Base-by-base conservation (phyloP, 2,113 vertebrate genomes). In the Reinhardtius hippoglossoides region DNA sequence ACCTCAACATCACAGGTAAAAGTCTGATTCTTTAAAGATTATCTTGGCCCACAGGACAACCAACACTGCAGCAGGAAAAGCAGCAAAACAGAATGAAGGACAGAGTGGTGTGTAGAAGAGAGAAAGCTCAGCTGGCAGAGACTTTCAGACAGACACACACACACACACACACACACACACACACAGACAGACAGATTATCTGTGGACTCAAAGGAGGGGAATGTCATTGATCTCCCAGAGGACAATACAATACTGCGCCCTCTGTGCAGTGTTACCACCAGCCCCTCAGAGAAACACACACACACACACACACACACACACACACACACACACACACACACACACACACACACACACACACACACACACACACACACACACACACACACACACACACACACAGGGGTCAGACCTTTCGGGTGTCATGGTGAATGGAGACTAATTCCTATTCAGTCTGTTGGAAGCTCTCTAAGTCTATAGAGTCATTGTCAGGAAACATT, bases 191-290 rank as follows among this genome's bases (percentile, higher is more conserved):
- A 87, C 84, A 76, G 82, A 92, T 90, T 87, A 87, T 90, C 83
- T 88, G 86, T 71, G 64, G 72, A 73, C 83, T 90, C 79, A 90
- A 88, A 91, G 77, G 81, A 86, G 16, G 81, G 72, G 88, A 91
- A 92, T 91, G 91, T 90, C 85, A 91, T 92, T 92, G 89, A 92
- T 91, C 85, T 92, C 78, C 72, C 75, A 81, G 76, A 87, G 87
- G 87, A 90, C 88, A 91, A 92, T 82, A 86, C 85, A 72, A 74
- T 78, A 73, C 83, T 62, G 54, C 52, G 74, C 63, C 76, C 77
- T 87, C 83, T 83, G 64, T 80, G 75, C 56, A 86, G 37, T 68
- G 73, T 74, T 77, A 75, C 73, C 68, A 78, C 44, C 70, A 71
- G 73, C 44, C 27, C 12, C 24, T 27, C 55, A 48, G 40, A 42